Conservation (phyloP, 2,888 invertebrate genomes). For the Phortica magna region DNA sequence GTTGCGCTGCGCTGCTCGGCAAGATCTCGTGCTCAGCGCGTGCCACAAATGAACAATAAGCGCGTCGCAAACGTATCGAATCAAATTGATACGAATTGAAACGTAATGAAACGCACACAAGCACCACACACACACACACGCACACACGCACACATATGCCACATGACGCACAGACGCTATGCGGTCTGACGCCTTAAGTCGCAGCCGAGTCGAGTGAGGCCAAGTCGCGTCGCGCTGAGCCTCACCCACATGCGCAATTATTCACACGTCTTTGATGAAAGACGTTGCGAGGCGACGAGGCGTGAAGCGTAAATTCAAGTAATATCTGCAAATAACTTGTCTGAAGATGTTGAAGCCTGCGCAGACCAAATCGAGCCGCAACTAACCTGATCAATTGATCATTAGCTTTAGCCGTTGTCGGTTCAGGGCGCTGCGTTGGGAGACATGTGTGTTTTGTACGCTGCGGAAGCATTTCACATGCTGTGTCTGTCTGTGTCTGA, state of each 20-base stretch:
- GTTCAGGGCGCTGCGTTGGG: too few relatives aligned
- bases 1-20: not conserved
- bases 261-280: constrained; percentile 18
- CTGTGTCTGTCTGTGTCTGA: too few relatives aligned
- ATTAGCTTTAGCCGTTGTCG: too few relatives aligned
- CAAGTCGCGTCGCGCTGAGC: not conserved
- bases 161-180: not conserved
- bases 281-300: too few relatives aligned
- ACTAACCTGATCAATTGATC: not conserved
- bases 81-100: not conserved
- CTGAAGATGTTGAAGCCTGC: not conserved
- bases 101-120: not conserved
- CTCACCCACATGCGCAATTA: not conserved
- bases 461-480: too few relatives aligned
- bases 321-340: constrained; percentile 28
- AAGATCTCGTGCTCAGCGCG: constrained; percentile 26
- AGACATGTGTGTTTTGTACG: too few relatives aligned
- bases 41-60: not conserved
- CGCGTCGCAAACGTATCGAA: not conserved
- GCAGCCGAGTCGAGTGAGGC: not conserved
- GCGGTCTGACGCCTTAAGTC: not conserved
- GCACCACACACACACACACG: not conserved
- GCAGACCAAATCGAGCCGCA: not conserved
- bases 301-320: constrained; percentile 7
- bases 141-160: not conserved